Conservation (phyloP, 2,888 invertebrate genomes). For the Trissonchulus sp. region DNA sequence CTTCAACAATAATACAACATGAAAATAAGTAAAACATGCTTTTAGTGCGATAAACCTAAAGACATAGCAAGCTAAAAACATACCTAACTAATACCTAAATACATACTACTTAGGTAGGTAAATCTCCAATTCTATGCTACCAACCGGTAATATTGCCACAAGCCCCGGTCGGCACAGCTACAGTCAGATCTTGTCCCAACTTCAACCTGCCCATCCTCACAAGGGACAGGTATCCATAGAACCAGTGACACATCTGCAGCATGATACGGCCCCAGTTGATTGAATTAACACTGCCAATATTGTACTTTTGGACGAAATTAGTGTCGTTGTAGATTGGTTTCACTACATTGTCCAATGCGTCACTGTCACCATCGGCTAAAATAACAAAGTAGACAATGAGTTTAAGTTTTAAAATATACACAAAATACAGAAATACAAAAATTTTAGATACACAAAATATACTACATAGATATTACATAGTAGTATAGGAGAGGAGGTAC, state of each 20-base stretch:
- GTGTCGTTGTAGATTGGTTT: constrained; percentile 52
- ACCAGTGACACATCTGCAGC: constrained; percentile 55
- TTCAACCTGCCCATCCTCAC: constrained; percentile 2
- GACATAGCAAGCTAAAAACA: too few relatives aligned
- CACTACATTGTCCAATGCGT: constrained; percentile 56
- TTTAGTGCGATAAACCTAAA: too few relatives aligned
- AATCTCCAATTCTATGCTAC: too few relatives aligned
- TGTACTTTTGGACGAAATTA: constrained; percentile 44
- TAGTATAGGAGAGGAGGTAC: too few relatives aligned
- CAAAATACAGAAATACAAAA: too few relatives aligned
- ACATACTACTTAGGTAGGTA: too few relatives aligned
- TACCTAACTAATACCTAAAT: too few relatives aligned
- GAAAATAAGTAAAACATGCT: neutral
- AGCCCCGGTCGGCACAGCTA: constrained; percentile 57
- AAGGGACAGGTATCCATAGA: constrained; percentile 55
- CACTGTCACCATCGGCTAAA: constrained; percentile 56
- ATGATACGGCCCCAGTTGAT: constrained; percentile 57
- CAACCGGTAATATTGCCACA: constrained; percentile 56
- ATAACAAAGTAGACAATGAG: constrained; percentile 17
- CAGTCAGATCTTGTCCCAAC: constrained; percentile 40
- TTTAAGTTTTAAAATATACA: too few relatives aligned
- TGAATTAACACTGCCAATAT: constrained; percentile 55
- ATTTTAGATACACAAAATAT: too few relatives aligned
- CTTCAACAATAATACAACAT: neutral
- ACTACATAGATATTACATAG: too few relatives aligned